Base-by-base conservation (phyloP, 2,797 vertebrate genomes). In the Chanos chanos region DNA sequence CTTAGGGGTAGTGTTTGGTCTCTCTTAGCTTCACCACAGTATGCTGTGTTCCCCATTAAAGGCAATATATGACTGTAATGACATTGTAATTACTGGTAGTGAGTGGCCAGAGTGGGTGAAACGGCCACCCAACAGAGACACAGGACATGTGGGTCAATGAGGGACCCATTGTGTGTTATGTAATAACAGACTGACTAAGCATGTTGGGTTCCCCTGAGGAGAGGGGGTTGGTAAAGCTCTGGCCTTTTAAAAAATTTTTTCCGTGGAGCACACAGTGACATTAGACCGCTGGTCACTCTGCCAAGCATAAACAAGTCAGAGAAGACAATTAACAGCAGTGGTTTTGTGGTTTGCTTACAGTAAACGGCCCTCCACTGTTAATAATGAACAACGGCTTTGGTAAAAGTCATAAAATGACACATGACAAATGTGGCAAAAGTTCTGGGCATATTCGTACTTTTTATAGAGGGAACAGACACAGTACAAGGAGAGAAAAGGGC, bases 281-380 rank as follows among this genome's bases (percentile, higher is more conserved):
- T 63, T 25, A 59, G 5, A 19, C 50, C 56, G 40, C 62, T 72
- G 64, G 73, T 79, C 68, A 61, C 52, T 19, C 59, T 51, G 73
- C 71, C 81, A 71, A 74, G 82, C 76, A 57, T 27, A 62, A 70
- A 58, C 81, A 83, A n/a, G 80, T 73, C 51, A 21, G 31, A 54
- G 36, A 66, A 56, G 61, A 54, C 69, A 78, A 83, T 81, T 77
- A 80, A 77, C 76, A 62, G 68, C 70, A 55, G 53, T 53, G 72
- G 65, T 71, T 68, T 66, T 75, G 74, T 66, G 68, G 74, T 66
- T 61, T 55, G 51, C 61, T 75, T 73, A 48, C 68, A 69, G 28
- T 57, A 44, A 44, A 72, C 64, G 78, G 68, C 55, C 67, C 61
- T 22, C 53, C 10, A 27, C 41, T 22, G 66, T 41, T 53, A 31